Conservation (phyloP, 2,797 vertebrate species). For the Myioborus melanocephalus region DNA sequence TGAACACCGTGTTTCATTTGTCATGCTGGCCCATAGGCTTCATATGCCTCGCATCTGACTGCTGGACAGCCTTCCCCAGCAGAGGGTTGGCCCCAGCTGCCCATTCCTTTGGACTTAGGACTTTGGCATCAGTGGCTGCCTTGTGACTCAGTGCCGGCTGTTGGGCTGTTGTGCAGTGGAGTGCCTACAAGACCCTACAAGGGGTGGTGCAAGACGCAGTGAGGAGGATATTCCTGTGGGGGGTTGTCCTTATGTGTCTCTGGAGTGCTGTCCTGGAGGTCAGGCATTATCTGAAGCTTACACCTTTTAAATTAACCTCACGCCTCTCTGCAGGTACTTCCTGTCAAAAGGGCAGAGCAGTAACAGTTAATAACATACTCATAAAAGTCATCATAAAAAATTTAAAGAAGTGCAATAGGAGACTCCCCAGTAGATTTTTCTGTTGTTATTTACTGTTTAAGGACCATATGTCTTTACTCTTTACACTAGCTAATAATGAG, state of each 20-base stretch:
- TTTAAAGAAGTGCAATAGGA: not conserved
- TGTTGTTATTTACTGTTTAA: not conserved
- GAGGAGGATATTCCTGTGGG: rapidly evolving
- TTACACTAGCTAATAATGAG: not conserved
- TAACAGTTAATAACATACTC: not conserved
- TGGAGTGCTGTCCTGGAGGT: not conserved
- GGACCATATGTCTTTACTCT: not conserved
- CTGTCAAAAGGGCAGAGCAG: not conserved
- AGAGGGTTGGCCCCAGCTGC: rapidly evolving
- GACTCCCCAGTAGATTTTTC: not conserved
- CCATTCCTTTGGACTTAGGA: rapidly evolving
- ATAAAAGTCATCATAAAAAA: not conserved
- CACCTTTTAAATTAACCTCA: not conserved
- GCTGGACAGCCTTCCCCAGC: not conserved
- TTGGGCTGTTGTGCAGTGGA: rapidly evolving
- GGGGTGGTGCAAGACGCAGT: not conserved
- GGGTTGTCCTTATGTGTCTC: rapidly evolving
- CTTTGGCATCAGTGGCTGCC: not conserved
- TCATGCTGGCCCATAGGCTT: not conserved
- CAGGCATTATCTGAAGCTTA: not conserved
- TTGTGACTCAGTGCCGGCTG: rapidly evolving
- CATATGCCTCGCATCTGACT: not conserved
- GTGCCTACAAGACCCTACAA: rapidly evolving
- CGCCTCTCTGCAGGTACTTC: not conserved
- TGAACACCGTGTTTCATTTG: rapidly evolving